Conservation (phyloP, 2,888 invertebrate species). For the Timandra comae region DNA sequence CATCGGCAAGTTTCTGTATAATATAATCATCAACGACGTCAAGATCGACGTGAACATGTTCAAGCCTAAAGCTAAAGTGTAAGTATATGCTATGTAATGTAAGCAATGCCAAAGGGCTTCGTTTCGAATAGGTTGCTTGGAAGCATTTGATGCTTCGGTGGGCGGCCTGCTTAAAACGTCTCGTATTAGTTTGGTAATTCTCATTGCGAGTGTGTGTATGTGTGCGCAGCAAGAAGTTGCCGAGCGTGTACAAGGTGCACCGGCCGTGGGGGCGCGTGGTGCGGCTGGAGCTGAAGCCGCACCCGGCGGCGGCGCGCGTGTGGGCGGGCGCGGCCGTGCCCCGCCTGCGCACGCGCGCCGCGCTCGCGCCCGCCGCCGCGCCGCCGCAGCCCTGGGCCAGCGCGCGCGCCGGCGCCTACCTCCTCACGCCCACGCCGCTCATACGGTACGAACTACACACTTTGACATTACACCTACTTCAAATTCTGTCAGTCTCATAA, state of each 20-base stretch:
- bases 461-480: too few species aligned
- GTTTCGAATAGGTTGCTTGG: too few species aligned
- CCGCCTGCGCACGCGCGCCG: constrained; percentile 83
- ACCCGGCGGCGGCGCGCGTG: constrained; percentile 84
- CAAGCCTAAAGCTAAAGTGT: constrained; percentile 70
- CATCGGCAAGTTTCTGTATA: constrained; percentile 90
- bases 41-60: constrained; percentile 87
- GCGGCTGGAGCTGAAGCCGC: constrained; percentile 88
- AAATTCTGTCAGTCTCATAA: too few species aligned
- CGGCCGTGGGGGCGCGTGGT: constrained; percentile 80
- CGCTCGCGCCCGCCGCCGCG: constrained; percentile 84
- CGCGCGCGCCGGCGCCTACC: constrained; percentile 82
- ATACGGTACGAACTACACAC: constrained; percentile 35
- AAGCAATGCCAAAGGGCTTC: too few species aligned
- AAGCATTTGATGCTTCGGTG: too few species aligned
- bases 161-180: too few species aligned
- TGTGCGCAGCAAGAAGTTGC: constrained; percentile 76
- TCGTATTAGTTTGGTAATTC: not conserved
- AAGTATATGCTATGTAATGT: too few species aligned
- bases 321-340: constrained; percentile 82
- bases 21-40: constrained; percentile 89
- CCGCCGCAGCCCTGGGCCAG: constrained; percentile 93
- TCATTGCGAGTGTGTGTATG: not conserved
- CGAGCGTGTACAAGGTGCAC: constrained; percentile 88
- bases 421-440: constrained; percentile 79